A percentile compares a stretch with the other conserved stretches of the same genome.
phyloP scores from a whole-genome alignment of 2,113 vertebrate genomes.

The Oostethus manadensis region DNA sequence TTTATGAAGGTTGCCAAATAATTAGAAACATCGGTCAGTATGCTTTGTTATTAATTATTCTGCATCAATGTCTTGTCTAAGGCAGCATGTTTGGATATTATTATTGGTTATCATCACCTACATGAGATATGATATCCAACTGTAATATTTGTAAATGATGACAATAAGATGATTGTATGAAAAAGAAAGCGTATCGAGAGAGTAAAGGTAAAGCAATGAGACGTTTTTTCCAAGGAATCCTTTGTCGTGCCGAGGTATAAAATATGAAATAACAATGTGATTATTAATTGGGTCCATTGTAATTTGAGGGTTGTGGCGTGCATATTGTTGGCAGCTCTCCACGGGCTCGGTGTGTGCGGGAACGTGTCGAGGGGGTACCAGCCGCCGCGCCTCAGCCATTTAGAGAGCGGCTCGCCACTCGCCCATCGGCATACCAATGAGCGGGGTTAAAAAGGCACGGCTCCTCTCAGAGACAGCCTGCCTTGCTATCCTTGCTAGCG shows the following conservation, averaged over 20 bases:
- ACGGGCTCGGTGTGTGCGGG: conserved; percentile 95
- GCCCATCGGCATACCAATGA: conserved; percentile 99
- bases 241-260: conserved; percentile 76
- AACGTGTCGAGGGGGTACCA: conserved; percentile 92
- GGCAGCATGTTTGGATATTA: no score
- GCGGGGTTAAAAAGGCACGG: conserved; percentile 99
- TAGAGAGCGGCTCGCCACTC: conserved; percentile 94
- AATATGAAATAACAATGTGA: conserved; percentile 98
- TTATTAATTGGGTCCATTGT: conserved; percentile 99
- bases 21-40: no score
- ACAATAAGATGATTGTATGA: no score
- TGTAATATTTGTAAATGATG: no score
- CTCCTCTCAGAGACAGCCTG: conserved; percentile 97
- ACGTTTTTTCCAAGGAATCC: not conserved
- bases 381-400: conserved; percentile 96
- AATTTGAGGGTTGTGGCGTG: conserved; percentile 95
- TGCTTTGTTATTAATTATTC: no score
- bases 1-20: no score
- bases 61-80: no score
- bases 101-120: no score
- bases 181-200: no score
- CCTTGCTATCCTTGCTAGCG: conserved; percentile 79
- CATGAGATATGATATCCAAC: no score
- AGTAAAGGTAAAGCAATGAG: no score
- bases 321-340: conserved; percentile 97